phyloP scores from a whole-genome alignment of 2,888 invertebrate species.

The Copidosoma aretas region DNA sequence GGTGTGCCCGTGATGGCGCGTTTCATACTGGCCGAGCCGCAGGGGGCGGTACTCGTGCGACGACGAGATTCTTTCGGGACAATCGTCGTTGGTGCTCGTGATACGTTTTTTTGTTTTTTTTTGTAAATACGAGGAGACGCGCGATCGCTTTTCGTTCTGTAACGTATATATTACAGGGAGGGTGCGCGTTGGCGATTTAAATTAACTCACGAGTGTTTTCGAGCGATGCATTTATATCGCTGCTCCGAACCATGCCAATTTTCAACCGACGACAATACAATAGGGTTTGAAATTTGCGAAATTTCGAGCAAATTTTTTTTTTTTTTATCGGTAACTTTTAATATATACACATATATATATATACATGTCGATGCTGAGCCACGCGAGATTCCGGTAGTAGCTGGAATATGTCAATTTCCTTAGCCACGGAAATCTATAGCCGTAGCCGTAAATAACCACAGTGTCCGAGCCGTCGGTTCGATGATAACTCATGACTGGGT shows the following conservation, averaged over 20 bases:
- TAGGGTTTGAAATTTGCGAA: background rate
- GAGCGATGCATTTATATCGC: background rate
- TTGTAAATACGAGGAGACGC: background rate
- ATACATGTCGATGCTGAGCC: too few relatives aligned
- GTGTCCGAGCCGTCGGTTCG: too few relatives aligned
- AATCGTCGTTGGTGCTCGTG: background rate
- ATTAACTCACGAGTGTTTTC: background rate
- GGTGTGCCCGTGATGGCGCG: slow-evolving; percentile 29
- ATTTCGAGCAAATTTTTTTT: background rate
- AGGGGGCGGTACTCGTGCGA: background rate
- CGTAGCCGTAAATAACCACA: too few relatives aligned
- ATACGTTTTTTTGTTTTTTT: background rate
- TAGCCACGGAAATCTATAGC: too few relatives aligned
- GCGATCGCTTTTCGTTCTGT: too few relatives aligned
- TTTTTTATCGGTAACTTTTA: background rate
- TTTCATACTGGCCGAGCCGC: too few relatives aligned
- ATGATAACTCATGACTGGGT: too few relatives aligned
- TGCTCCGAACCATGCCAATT: background rate
- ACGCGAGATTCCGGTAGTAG: too few relatives aligned
- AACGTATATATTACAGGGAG: too few relatives aligned
- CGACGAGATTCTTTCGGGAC: background rate
- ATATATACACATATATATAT: too few relatives aligned
- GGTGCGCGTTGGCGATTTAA: too few relatives aligned
- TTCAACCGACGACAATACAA: background rate
- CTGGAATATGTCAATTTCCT: too few relatives aligned